Conservation (phyloP, 2,797 vertebrate genomes). For the Xyrichtys novacula region DNA sequence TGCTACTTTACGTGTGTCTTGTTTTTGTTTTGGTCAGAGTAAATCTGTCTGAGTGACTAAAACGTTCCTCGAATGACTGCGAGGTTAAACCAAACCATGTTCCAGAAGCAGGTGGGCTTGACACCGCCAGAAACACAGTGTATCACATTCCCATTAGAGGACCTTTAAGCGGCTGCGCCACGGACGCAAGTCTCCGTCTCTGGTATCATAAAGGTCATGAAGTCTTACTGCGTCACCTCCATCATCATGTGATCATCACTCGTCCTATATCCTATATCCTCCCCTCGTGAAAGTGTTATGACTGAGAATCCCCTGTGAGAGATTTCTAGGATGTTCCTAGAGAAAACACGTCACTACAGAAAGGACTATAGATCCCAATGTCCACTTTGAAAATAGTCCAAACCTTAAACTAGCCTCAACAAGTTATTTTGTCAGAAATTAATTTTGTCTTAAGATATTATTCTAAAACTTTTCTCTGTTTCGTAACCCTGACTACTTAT, state of each 20-base stretch:
- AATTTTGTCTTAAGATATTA: too few species aligned
- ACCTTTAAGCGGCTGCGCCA: background rate
- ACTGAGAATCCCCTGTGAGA: background rate
- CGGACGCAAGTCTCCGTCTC: too few species aligned
- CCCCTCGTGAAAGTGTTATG: background rate
- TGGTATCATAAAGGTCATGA: too few species aligned
- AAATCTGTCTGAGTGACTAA: background rate
- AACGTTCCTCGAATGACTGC: too few species aligned
- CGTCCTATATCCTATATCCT: background rate
- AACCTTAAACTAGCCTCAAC: background rate
- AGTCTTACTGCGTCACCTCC: background rate
- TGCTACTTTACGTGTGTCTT: too few species aligned
- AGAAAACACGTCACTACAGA: background rate
- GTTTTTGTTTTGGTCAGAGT: too few species aligned
- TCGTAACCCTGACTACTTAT: background rate
- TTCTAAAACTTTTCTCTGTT: background rate
- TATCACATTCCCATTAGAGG: background rate
- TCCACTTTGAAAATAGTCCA: too few species aligned
- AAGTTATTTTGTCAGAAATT: too few species aligned
- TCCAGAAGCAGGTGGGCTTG: too few species aligned
- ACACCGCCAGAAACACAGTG: background rate
- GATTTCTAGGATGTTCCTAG: constrained; percentile 3
- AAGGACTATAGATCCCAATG: background rate
- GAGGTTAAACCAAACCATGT: too few species aligned
- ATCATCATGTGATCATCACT: background rate